Evolutionary conservation across 1,140 invertebrate species (phyloP).

Genomic region (Pissodes strobi): DNA sequence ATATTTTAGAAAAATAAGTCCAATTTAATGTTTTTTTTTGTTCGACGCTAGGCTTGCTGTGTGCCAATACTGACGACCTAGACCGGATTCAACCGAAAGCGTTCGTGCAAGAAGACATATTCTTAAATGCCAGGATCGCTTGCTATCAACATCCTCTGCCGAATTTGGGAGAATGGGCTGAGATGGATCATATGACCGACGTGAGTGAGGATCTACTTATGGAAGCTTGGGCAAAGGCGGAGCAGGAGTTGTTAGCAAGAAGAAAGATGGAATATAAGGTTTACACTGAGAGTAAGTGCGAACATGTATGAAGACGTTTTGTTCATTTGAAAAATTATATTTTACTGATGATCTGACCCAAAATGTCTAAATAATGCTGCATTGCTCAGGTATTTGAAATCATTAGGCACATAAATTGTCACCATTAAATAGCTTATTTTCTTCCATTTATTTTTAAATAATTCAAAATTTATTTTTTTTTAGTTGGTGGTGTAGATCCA

Average conservation of each 20-base stretch:
- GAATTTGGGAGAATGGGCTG: slow-evolving; percentile 68
- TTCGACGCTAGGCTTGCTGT: slow-evolving; percentile 66
- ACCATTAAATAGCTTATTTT: too few relatives aligned
- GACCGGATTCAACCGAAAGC: slow-evolving; percentile 76
- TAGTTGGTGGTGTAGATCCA: slow-evolving; percentile 77
- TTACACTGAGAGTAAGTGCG: slow-evolving; percentile 67
- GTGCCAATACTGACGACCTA: slow-evolving; percentile 75
- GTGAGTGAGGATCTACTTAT: slow-evolving; percentile 62
- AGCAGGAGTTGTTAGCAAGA: slow-evolving; percentile 70
- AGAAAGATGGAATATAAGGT: slow-evolving; percentile 77
- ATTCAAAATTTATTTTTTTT: slow-evolving; percentile 35
- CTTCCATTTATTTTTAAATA: too few relatives aligned
- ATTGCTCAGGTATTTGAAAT: too few relatives aligned
- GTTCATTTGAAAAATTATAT: too few relatives aligned
- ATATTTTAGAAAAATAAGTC: background rate
- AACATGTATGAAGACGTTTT: too few relatives aligned
- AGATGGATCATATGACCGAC: slow-evolving; percentile 59
- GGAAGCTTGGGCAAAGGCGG: slow-evolving; percentile 74
- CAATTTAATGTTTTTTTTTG: too few relatives aligned
- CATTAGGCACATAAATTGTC: too few relatives aligned
- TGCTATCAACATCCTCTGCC: slow-evolving; percentile 73
- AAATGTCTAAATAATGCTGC: too few relatives aligned
- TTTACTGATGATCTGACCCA: too few relatives aligned
- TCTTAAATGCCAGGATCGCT: slow-evolving; percentile 80
- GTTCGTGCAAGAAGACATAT: slow-evolving; percentile 85